Conservation (phyloP, 92 coral and sea anemone genomes). For the Scolanthus callimorphus region DNA sequence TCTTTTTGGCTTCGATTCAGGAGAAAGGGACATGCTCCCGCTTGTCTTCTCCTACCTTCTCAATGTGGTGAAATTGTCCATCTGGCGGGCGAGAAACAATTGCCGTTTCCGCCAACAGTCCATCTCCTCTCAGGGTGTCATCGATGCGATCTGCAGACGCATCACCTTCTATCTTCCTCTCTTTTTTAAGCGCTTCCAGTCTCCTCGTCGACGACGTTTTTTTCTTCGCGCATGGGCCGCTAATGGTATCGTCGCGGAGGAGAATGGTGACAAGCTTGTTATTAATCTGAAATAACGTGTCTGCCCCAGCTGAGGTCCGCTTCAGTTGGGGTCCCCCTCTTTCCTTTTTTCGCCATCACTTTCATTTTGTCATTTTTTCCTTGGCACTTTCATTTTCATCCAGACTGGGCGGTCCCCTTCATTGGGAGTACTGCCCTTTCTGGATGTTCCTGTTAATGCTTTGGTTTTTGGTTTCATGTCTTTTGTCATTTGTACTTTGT, state of each 20-base stretch:
- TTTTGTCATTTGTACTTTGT: no score
- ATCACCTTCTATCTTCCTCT: neutral
- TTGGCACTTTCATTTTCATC: neutral
- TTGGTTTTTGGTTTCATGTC: no score
- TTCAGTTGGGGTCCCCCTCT: no score
- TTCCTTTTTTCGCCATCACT: neutral
- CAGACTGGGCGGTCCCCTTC: no score
- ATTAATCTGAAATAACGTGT: neutral
- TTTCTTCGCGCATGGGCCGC: no score
- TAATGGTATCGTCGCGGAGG: no score
- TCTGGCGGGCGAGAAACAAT: constrained; percentile 8
- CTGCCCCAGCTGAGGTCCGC: neutral
- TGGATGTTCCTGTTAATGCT: no score
- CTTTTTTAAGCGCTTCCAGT: neutral
- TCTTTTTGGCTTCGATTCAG: no score
- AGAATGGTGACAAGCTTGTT: neutral
- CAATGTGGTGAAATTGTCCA: neutral
- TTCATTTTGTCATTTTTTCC: no score
- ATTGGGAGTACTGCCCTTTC: no score
- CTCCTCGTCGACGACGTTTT: neutral
- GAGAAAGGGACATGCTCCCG: no score
- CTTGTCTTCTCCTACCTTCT: neutral
- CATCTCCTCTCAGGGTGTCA: neutral
- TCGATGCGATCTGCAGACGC: neutral
- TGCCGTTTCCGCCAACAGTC: constrained; percentile 17